These are phyloP conservation scores for Labeo calbasu DNA, from an alignment of 2,797 vertebrate species.

Conservation along the genomic window DNA sequence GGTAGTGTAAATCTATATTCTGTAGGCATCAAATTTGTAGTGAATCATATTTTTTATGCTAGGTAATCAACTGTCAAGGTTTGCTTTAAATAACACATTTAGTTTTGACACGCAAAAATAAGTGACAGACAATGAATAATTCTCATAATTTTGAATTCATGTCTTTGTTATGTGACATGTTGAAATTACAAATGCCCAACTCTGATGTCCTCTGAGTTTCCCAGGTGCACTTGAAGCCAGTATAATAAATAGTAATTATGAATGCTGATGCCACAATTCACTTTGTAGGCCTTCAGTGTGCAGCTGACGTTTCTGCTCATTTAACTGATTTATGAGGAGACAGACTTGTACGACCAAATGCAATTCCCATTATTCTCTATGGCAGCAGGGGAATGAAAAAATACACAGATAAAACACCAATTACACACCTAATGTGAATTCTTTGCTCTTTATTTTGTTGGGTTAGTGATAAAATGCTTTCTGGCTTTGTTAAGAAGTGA, in stretches of 20 bases:
- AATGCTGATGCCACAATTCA: background rate
- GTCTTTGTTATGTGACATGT: background rate
- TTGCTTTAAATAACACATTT: background rate
- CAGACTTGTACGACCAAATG: background rate
- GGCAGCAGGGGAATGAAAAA: background rate
- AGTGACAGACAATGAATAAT: background rate
- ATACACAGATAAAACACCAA: background rate
- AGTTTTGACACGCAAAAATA: background rate
- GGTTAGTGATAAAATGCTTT: background rate
- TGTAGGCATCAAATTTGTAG: background rate
- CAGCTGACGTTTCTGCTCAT: background rate
- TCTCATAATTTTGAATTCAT: background rate
- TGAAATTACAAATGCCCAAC: background rate
- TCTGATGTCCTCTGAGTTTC: background rate
- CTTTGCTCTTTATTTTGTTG: constrained; percentile 4
- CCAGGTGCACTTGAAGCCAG: background rate
- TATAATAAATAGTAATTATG: background rate
- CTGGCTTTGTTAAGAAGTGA: background rate
- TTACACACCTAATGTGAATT: background rate
- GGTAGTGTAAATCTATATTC: background rate
- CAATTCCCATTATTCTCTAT: background rate
- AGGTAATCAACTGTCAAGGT: background rate
- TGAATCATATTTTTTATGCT: background rate
- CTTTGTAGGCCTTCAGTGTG: background rate
- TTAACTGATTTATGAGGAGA: constrained; percentile 15